These are phyloP conservation scores for Morpho helenor DNA, from an alignment of 2,888 invertebrate species.

Conservation along the genomic window DNA sequence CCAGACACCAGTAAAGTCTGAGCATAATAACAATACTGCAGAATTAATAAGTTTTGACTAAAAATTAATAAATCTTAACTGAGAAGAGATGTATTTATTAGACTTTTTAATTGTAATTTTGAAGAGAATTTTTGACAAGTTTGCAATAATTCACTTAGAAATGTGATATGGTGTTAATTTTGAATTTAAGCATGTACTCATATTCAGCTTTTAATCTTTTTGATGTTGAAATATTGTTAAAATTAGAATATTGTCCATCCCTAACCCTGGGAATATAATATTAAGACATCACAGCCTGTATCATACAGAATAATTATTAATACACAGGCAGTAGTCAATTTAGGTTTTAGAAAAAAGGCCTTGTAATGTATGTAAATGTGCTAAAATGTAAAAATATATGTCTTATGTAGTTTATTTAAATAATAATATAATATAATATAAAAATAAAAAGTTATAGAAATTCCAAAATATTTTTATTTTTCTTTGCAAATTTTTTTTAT, in stretches of 20 bases:
- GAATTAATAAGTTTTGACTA: slow-evolving; percentile 91
- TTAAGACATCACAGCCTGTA: slow-evolving; percentile 29
- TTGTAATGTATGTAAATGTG: slow-evolving; percentile 73
- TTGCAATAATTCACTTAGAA: slow-evolving; percentile 21
- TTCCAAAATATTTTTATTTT: slow-evolving; percentile 55
- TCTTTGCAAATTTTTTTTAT: slow-evolving; percentile 64
- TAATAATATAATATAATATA: slow-evolving; percentile 32
- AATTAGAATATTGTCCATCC: slow-evolving; percentile 14
- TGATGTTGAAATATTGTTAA: slow-evolving; percentile 21
- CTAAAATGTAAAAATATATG: slow-evolving; percentile 60
- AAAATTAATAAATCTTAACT: slow-evolving; percentile 34
- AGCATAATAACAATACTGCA: slow-evolving; percentile 80
- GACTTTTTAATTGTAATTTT: slow-evolving; percentile 40
- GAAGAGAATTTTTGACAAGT: slow-evolving; percentile 22
- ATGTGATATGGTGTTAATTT: slow-evolving; percentile 22
- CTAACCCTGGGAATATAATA: not conserved
- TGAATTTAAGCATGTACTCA: slow-evolving; percentile 24
- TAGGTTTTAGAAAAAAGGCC: slow-evolving; percentile 43
- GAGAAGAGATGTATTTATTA: slow-evolving; percentile 43
- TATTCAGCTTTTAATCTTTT: slow-evolving; percentile 22
- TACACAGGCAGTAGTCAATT: slow-evolving; percentile 30
- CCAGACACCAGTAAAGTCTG: slow-evolving; percentile 59
- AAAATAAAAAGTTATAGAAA: slow-evolving; percentile 42
- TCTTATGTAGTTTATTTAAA: slow-evolving; percentile 56
- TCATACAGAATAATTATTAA: slow-evolving; percentile 23